These are phyloP conservation scores for Pristionchus entomophagus DNA, from an alignment of 2,888 invertebrate genomes.

Conservation along the genomic window DNA sequence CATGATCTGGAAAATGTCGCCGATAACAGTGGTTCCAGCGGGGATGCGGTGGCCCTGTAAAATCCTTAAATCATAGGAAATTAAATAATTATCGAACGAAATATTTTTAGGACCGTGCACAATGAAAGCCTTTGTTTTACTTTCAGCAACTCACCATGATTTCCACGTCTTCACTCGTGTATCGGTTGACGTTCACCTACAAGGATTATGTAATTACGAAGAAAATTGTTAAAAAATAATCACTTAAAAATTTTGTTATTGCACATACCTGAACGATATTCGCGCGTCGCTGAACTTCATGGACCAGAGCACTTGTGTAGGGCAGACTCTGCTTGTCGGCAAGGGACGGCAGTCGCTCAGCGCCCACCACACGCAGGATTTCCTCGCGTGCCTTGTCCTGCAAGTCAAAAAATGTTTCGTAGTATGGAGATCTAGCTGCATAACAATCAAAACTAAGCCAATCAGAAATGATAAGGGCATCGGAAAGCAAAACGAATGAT, in stretches of 20 bases:
- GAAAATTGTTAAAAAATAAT: too few relatives aligned
- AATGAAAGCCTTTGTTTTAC: too few relatives aligned
- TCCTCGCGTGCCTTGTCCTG: conserved; percentile 39
- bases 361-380: conserved; percentile 4
- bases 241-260: too few relatives aligned
- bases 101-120: too few relatives aligned
- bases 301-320: neutral
- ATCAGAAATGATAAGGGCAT: too few relatives aligned
- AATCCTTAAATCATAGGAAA: too few relatives aligned
- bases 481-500: too few relatives aligned
- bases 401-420: neutral
- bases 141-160: neutral
- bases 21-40: neutral
- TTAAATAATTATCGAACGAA: too few relatives aligned
- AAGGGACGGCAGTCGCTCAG: conserved; percentile 14
- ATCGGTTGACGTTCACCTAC: neutral
- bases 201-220: too few relatives aligned
- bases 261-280: neutral
- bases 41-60: neutral
- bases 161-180: neutral
- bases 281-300: conserved; percentile 32
- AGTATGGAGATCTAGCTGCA: neutral
- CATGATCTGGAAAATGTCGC: neutral
- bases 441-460: neutral
- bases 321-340: neutral